phyloP scores from a whole-genome alignment of 2,797 vertebrate genomes.

The Enteromius radiatus region DNA sequence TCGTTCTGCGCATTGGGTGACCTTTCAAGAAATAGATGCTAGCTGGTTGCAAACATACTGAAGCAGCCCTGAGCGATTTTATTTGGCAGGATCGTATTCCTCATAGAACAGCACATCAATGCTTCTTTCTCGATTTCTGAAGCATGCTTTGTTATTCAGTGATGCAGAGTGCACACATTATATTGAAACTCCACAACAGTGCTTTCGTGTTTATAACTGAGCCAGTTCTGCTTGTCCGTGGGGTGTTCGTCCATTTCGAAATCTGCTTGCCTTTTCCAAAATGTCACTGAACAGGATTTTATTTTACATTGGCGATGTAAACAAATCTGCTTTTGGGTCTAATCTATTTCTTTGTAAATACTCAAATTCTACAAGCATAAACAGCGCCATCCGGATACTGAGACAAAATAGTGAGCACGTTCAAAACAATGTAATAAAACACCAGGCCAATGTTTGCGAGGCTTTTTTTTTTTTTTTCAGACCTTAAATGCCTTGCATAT shows the following conservation, averaged over 20 bases:
- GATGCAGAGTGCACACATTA: constrained; percentile 18
- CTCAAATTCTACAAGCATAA: not conserved
- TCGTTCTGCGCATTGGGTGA: constrained; percentile 50
- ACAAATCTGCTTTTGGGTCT: constrained; percentile 1
- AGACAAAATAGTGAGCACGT: not conserved
- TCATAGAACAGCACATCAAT: constrained; percentile 29
- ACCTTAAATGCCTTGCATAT: constrained; percentile 5
- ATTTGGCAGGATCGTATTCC: constrained; percentile 49
- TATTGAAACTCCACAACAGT: not conserved
- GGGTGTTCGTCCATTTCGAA: not conserved
- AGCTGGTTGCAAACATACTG: constrained; percentile 50
- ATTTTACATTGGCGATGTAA: not conserved
- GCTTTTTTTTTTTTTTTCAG: not conserved
- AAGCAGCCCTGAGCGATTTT: constrained; percentile 50
- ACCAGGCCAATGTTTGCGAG: not conserved
- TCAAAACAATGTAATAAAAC: not conserved
- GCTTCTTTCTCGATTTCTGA: constrained; percentile 35
- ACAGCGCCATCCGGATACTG: not conserved
- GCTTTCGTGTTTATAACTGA: not conserved
- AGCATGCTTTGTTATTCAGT: constrained; percentile 34
- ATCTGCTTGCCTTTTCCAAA: constrained; percentile 1
- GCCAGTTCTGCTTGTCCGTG: not conserved
- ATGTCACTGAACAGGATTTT: not conserved
- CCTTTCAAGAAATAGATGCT: constrained; percentile 53
- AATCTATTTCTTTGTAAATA: not conserved